Evolutionary conservation across 1,140 invertebrate genomes (phyloP), one percentile per base, ranked within the genome.

Genomic region (Conus ventricosus): DNA sequence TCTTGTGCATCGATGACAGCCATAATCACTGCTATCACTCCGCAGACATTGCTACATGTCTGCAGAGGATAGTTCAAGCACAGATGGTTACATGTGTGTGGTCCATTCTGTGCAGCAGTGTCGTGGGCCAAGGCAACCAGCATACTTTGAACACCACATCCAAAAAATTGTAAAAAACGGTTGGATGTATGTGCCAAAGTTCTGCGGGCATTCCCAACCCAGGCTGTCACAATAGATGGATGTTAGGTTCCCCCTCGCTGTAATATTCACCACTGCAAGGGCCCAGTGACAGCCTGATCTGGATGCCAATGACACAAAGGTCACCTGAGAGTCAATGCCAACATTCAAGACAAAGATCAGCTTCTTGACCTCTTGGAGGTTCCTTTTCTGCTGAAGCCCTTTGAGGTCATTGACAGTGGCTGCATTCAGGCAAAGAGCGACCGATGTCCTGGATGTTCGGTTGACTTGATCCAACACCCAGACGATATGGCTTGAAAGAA

Each of bases 51-150:
- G 57, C 57, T 4, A 60, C 57, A 60, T 60, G 57, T 60, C 57
- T 60, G 57, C 57, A 60, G 57, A 60, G 57, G 57, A 60, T 76
- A 76, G 75, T 76, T 76, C 75, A 76, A 76, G 75, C 75, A 76
- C 75, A 76, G 75, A n/a, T 25, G 23, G 11, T 10, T 5, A 27
- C 75, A 76, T 25, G 1, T 1, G 27, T 76, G 75, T 2, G 75
- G 75, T 2, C 75, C 75, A 76, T 27, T 76, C 23, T 76, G 75
- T 76, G 27, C 75, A 25, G 75, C 23, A 25, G 75, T n/a, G 27
- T 76, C 23, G 75, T 76, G 75, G 75, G 75, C 75, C 75, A 76
- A 27, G 75, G 75, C 27, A 27, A 27, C 27, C 75, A 5, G 3
- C 27, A 27, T 76, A 27, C 75, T 76, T 3, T 3, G 23, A 76